Percentiles rank a stretch among this genome's conserved stretches.
phyloP scores from a whole-genome alignment of 2,797 vertebrate species.

The Myripristis murdjan region DNA sequence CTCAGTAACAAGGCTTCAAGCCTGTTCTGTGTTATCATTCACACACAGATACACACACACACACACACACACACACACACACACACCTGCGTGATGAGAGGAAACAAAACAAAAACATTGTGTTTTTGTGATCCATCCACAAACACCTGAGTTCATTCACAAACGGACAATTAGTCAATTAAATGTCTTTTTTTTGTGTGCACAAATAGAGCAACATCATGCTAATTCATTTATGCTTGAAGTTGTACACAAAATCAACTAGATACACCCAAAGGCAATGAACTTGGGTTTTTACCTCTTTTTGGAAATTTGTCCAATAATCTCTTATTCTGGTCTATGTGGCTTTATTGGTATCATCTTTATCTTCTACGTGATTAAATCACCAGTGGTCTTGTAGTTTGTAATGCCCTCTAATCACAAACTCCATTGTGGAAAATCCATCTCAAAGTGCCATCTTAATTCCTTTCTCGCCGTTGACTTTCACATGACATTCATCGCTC shows the following conservation, averaged over 20 bases:
- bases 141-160: no score
- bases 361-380: slow-evolving; percentile 65
- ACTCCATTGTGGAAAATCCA: slow-evolving; percentile 56
- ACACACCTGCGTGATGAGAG: no score
- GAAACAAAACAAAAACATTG: no score
- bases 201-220: background rate
- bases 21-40: no score
- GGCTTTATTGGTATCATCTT: slow-evolving; percentile 60
- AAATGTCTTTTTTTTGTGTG: background rate
- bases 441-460: slow-evolving; percentile 74
- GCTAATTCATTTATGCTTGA: background rate
- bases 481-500: slow-evolving; percentile 75
- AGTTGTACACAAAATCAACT: background rate
- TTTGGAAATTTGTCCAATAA: background rate
- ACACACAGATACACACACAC: no score
- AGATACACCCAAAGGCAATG: background rate
- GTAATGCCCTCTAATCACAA: slow-evolving; percentile 68
- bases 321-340: background rate
- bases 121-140: no score
- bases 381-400: slow-evolving; percentile 53
- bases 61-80: no score
- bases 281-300: background rate
- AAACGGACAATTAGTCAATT: background rate
- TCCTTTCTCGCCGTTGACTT: slow-evolving; percentile 74
- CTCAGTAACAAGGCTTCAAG: background rate